These are phyloP conservation scores for Onychostruthus taczanowskii DNA, from an alignment of 2,113 vertebrate species.

Conservation along the genomic window DNA sequence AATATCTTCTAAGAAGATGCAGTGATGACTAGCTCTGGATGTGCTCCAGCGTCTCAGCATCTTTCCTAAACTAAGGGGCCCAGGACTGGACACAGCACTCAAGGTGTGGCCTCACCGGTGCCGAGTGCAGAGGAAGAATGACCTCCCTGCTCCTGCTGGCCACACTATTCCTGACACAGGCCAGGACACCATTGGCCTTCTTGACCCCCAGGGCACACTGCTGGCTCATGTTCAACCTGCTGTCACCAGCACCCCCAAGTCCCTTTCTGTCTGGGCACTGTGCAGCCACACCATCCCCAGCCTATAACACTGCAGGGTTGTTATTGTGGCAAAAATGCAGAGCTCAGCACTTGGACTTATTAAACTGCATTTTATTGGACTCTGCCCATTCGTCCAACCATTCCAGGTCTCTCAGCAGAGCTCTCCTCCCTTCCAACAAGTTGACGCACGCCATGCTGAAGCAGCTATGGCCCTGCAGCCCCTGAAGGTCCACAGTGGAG, in stretches of 20 bases:
- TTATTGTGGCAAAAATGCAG: neutral
- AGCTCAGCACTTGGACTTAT: rapidly evolving
- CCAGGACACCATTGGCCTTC: neutral
- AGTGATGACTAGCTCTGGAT: neutral
- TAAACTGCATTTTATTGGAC: neutral
- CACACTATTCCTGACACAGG: rapidly evolving
- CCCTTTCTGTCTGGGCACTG: neutral
- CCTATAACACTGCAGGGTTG: rapidly evolving
- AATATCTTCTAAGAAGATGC: neutral
- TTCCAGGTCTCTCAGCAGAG: neutral
- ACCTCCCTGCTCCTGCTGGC: neutral
- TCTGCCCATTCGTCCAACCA: neutral
- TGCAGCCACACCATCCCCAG: rapidly evolving
- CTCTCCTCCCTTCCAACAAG: neutral
- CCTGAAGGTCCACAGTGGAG: neutral
- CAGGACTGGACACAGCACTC: neutral
- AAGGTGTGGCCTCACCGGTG: neutral
- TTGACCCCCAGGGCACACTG: neutral
- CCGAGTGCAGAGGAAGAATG: rapidly evolving
- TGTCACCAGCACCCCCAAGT: neutral
- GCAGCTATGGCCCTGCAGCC: neutral
- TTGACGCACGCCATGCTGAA: rapidly evolving
- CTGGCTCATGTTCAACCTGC: neutral
- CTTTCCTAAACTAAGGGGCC: neutral
- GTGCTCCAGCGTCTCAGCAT: rapidly evolving